These are phyloP conservation scores for Cryptophagus acutangulus DNA, from an alignment of 2,888 invertebrate species.

Conservation along the genomic window DNA sequence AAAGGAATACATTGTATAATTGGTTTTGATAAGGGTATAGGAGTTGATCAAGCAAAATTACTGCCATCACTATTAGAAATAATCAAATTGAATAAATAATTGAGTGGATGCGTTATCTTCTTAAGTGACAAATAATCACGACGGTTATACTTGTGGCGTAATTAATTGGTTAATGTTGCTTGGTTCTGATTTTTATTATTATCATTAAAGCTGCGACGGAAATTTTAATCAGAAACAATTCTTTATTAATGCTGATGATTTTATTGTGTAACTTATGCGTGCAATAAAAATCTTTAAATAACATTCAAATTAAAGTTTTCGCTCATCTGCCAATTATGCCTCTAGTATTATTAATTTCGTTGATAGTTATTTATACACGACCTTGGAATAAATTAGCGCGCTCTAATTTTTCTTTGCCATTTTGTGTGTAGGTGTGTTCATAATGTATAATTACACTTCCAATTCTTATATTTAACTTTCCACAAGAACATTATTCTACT, in stretches of 20 bases:
- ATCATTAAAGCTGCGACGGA: slow-evolving; percentile 31
- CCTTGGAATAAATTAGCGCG: slow-evolving; percentile 39
- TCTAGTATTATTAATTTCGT: slow-evolving; percentile 39
- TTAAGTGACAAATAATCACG: slow-evolving; percentile 50
- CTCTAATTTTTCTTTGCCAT: too few relatives aligned
- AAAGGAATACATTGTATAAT: slow-evolving; percentile 48
- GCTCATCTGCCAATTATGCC: too few relatives aligned
- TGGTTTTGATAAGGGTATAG: slow-evolving; percentile 49
- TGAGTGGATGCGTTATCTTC: slow-evolving; percentile 42
- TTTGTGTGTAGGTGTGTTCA: slow-evolving; percentile 6
- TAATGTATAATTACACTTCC: slow-evolving; percentile 8
- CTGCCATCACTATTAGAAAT: slow-evolving; percentile 12
- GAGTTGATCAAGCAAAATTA: not conserved
- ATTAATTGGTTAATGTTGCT: slow-evolving; percentile 49
- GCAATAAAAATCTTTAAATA: too few relatives aligned
- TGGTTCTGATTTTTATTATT: slow-evolving; percentile 44
- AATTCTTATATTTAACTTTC: slow-evolving; percentile 1
- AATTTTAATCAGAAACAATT: slow-evolving; percentile 35
- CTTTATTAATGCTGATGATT: slow-evolving; percentile 12
- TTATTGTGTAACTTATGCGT: too few relatives aligned
- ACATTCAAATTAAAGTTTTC: too few relatives aligned
- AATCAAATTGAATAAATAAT: slow-evolving; percentile 14
- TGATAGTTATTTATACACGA: slow-evolving; percentile 39
- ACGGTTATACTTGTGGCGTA: slow-evolving; percentile 41
- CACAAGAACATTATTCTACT: not conserved